Conservation (phyloP, 35 echinoderm and acorn worm species). For the Ophioderma brevispina region DNA sequence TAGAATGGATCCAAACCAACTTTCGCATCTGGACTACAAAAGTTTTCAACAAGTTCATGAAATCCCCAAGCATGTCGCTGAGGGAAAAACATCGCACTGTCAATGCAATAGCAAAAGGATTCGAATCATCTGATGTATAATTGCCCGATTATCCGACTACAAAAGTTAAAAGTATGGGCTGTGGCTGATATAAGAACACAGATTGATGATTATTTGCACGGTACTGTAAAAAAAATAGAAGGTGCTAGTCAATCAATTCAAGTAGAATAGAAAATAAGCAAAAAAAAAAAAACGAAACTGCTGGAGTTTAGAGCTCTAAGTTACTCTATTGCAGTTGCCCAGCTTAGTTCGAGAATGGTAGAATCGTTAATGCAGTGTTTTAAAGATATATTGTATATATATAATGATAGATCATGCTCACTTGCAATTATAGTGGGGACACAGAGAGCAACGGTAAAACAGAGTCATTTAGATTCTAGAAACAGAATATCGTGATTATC, state of each 20-base stretch:
- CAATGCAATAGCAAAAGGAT: constrained; percentile 1
- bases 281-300: constrained; percentile 7
- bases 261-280: constrained; percentile 4
- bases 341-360: constrained; percentile 1
- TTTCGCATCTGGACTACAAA: too few species aligned
- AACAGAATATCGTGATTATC: too few species aligned
- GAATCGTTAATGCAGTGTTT: too few species aligned
- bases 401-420: too few species aligned
- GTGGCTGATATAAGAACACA: constrained; percentile 38
- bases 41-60: constrained; percentile 48
- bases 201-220: constrained; percentile 29
- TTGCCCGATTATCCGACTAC: constrained; percentile 17
- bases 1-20: too few species aligned
- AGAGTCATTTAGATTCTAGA: too few species aligned
- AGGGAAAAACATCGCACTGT: neutral
- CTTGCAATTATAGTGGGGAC: too few species aligned
- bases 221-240: constrained; percentile 18
- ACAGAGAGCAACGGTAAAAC: too few species aligned
- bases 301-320: constrained; percentile 25
- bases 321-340: constrained; percentile 15
- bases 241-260: constrained; percentile 8
- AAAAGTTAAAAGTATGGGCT: constrained; percentile 33
- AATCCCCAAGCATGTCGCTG: constrained; percentile 16
- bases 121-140: constrained; percentile 1
- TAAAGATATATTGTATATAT: too few species aligned